Evolutionary conservation across 1,140 invertebrate species (phyloP).

Genomic region (Cotesia glomerata): DNA sequence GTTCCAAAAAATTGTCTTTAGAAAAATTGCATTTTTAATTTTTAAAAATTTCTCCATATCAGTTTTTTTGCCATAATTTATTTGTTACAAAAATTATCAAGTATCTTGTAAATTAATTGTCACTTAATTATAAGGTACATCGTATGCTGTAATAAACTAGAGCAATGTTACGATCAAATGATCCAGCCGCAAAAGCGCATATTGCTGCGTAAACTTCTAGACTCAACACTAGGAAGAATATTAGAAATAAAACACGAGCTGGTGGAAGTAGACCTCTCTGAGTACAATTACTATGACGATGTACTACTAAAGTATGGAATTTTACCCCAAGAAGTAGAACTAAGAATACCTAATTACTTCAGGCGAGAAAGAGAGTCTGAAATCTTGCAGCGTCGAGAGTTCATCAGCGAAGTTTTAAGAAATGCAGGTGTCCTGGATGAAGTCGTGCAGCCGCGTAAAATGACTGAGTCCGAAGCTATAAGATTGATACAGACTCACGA

Average conservation of each 20-base stretch:
- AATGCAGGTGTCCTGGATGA: constrained; percentile 74
- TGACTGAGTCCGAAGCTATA: constrained; percentile 85
- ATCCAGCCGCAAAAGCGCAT: constrained; percentile 91
- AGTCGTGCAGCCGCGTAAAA: constrained; percentile 61
- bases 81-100: background rate
- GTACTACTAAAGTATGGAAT: constrained; percentile 67
- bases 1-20: too few species aligned
- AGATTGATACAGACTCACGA: constrained; percentile 85
- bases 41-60: background rate
- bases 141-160: constrained; percentile 75
- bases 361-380: constrained; percentile 70
- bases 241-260: constrained; percentile 84
- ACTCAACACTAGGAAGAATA: constrained; percentile 79
- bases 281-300: constrained; percentile 87
- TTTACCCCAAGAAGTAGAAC: constrained; percentile 72
- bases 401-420: constrained; percentile 71
- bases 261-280: constrained; percentile 83
- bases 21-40: background rate
- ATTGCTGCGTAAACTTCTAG: constrained; percentile 79
- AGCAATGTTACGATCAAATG: constrained; percentile 87
- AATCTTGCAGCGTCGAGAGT: constrained; percentile 66
- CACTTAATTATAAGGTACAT: constrained; percentile 70
- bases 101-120: too few species aligned
- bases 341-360: constrained; percentile 74
- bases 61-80: background rate